These are phyloP conservation scores for Magallana angulata DNA, from an alignment of 1,140 invertebrate genomes.

Conservation along the genomic window DNA sequence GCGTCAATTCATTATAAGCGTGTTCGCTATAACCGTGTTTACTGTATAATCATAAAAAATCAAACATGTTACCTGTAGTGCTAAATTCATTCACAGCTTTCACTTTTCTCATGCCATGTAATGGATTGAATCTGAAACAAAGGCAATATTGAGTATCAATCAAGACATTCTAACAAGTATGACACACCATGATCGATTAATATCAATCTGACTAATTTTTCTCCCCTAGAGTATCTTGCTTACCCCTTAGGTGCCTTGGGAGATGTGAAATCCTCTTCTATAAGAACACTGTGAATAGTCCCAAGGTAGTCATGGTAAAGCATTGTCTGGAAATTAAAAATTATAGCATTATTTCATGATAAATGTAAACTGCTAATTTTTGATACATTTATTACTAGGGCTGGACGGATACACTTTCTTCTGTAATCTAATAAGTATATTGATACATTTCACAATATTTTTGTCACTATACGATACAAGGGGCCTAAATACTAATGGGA, in stretches of 20 bases:
- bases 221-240: background rate
- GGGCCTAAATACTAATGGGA: background rate
- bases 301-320: slow-evolving; percentile 52
- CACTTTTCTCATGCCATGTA: slow-evolving; percentile 52
- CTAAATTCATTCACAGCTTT: slow-evolving; percentile 53
- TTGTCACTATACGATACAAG: background rate
- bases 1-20: too few species aligned
- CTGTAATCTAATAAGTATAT: too few species aligned
- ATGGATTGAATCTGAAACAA: slow-evolving; percentile 57
- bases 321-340: slow-evolving; percentile 38
- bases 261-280: slow-evolving; percentile 54
- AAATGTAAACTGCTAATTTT: background rate
- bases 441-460: background rate
- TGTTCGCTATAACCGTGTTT: too few species aligned
- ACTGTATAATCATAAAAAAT: background rate
- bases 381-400: background rate
- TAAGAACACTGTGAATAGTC: slow-evolving; percentile 53
- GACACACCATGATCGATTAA: background rate
- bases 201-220: background rate
- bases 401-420: background rate
- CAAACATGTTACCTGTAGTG: slow-evolving; percentile 45
- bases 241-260: slow-evolving; percentile 44
- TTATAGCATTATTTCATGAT: background rate
- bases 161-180: background rate
- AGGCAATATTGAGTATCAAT: slow-evolving; percentile 37